Conservation (phyloP, 1,140 invertebrate genomes). For the Camponotus vicinus region DNA sequence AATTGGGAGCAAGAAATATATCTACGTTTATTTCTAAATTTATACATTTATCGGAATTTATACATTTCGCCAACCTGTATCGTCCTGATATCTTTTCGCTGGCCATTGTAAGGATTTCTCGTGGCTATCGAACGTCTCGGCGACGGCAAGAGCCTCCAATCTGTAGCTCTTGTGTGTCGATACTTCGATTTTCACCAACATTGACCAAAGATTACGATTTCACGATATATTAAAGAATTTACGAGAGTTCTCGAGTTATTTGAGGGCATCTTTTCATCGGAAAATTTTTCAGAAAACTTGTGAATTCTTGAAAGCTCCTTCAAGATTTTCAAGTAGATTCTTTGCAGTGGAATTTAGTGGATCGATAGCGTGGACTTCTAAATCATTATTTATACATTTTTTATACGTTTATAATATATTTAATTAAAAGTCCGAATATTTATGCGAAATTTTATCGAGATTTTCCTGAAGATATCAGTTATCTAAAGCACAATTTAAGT, state of each 20-base stretch:
- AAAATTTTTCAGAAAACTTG: neutral
- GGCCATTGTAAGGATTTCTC: constrained; percentile 77
- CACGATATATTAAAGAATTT: neutral
- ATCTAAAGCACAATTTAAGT: neutral
- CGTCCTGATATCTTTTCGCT: constrained; percentile 76
- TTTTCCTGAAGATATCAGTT: neutral
- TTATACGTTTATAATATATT: neutral
- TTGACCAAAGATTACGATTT: constrained; percentile 39
- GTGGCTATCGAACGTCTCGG: constrained; percentile 53
- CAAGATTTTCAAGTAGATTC: neutral
- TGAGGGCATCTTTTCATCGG: neutral
- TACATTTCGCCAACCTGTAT: constrained; percentile 75
- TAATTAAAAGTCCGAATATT: neutral
- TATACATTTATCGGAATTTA: constrained; percentile 1
- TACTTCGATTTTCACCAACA: constrained; percentile 63
- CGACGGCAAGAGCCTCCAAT: constrained; percentile 44
- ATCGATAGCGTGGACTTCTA: neutral
- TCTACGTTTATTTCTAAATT: neutral
- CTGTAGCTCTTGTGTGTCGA: constrained; percentile 10
- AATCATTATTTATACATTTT: neutral
- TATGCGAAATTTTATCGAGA: neutral
- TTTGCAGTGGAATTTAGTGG: neutral
- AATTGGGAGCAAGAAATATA: neutral
- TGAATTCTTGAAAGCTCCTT: neutral
- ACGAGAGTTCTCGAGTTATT: neutral